These are phyloP conservation scores for Porites cylindrica DNA, from an alignment of 92 coral and sea anemone species.

Conservation along the genomic window DNA sequence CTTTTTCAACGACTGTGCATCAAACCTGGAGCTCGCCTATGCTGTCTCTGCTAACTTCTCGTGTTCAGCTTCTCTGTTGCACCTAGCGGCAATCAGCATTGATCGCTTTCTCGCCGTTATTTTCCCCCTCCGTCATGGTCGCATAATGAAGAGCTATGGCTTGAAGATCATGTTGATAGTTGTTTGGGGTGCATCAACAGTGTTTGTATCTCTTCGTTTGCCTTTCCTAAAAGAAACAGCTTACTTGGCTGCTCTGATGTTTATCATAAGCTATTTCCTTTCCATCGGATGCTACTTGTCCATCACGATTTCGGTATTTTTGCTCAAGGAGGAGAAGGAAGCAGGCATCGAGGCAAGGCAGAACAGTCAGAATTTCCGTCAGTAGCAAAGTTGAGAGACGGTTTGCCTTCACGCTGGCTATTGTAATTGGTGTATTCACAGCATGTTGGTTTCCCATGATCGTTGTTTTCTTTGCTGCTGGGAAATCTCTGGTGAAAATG, in stretches of 20 bases:
- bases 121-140: slow-evolving; percentile 38
- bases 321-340: slow-evolving; percentile 17
- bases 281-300: slow-evolving; percentile 32
- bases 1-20: slow-evolving; percentile 32
- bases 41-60: slow-evolving; percentile 26
- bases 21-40: slow-evolving; percentile 24
- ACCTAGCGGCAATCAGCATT: slow-evolving; percentile 48
- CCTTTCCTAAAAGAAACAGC: slow-evolving; percentile 19
- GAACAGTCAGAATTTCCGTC: background rate
- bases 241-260: background rate
- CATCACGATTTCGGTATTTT: slow-evolving; percentile 12
- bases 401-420: slow-evolving; percentile 56
- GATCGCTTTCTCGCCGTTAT: slow-evolving; percentile 56
- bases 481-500: slow-evolving; percentile 36
- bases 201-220: slow-evolving; percentile 28
- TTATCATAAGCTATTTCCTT: slow-evolving; percentile 13
- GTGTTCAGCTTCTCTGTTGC: slow-evolving; percentile 32
- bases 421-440: slow-evolving; percentile 42
- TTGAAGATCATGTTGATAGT: slow-evolving; percentile 34
- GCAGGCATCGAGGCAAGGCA: background rate
- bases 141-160: slow-evolving; percentile 42
- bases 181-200: slow-evolving; percentile 25
- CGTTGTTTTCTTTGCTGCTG: slow-evolving; percentile 40
- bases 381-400: slow-evolving; percentile 49
- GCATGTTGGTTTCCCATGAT: slow-evolving; percentile 52